Evolutionary conservation across 2,113 vertebrate genomes (phyloP), one percentile per base, ranked within the genome.

Genomic region (Amazona guildingii): DNA sequence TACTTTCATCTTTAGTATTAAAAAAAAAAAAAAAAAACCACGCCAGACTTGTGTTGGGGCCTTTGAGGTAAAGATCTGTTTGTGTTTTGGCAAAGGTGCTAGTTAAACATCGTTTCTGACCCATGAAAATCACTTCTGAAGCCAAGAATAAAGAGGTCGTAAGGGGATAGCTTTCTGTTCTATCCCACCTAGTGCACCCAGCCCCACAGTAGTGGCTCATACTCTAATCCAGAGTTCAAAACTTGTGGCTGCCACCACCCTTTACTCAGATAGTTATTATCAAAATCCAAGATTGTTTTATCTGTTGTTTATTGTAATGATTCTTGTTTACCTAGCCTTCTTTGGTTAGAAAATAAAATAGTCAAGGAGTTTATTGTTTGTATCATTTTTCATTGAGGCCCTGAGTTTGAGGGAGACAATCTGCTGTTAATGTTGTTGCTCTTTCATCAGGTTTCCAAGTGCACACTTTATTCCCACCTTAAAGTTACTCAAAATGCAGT

Each of bases 151-250:
- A 59, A 51, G 64, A 87, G 57, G 62, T 84, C 19, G 0, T 33
- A 13, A 75, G 70, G 25, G 70, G 25, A 48, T 24, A 35, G 35
- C 20, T 64, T 79, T 88, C 21, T 2, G 0, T 73, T 55, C 57
- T 28, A 8, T 48, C 48, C 19, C 64, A 3, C 52, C 37, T 31
- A 2, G 17, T 25, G 59, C 37, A 11, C 20, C 17, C 39, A 48
- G 28, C 25, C 17, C 33, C 1, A 1, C 49, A 17, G 0, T 33
- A 10, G 5, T 4, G 29, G 20, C 9, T 85, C 18, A 1, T 31
- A 24, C 17, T 88, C 12, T 21, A 4, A 68, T 37, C 19, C 61
- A 23, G 70, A 63, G 20, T 37, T 74, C 35, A 39, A 4, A 86
- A 69, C 37, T 69, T 77, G 24, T 10, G 2, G 11, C 41, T 66